Base-by-base conservation (phyloP, 1,140 invertebrate species). In the Adelges cooleyi region DNA sequence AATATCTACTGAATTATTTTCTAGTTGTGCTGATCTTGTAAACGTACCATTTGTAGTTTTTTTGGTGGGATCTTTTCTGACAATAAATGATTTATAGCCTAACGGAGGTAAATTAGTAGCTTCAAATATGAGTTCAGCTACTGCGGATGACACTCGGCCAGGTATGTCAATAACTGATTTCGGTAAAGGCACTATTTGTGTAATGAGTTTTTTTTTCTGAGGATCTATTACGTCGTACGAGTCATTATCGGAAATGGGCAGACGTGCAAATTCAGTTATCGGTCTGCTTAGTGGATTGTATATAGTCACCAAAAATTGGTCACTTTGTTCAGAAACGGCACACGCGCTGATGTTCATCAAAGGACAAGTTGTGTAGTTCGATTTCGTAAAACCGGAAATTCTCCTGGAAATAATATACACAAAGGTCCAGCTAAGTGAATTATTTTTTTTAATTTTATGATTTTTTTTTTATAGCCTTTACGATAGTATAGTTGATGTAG, bases 301-400 rank as follows among this genome's bases (percentile, higher is more conserved):
- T 6, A 77, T 67, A 18, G 71, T 75, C 1, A 76, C 68, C 10
- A 73, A 67, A 54, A 77, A 76, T 68, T 74, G 67, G 53, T 73
- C 71, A 23, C 71, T 62, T 3, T 65, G 65, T 71, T 82, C 80
- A 10, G 77, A 76, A 1, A 75, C 44, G 23, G 65, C 56, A 71
- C 81, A 83, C 38, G 73, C 69, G 65, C 79, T 80, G 20, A 81
- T 78, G 68, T 83, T 83, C 9, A 77, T 66, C 18, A 77, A 67
- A 6, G 72, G 70, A 3, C 56, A 62, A 59, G 42, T n/a, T 5
- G 27, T 8, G 17, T 15, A 48, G 2, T 22, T 20, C 2, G 40
- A 0, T 11, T n/a, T 20, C 15, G 27, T 17, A 0, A 20, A 3
- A 17, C 42, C 42, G 25, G 25, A 17, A 1, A 62, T 18, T 6